Conservation (phyloP, 2,113 vertebrate species). For the Chloroceryle aenea region DNA sequence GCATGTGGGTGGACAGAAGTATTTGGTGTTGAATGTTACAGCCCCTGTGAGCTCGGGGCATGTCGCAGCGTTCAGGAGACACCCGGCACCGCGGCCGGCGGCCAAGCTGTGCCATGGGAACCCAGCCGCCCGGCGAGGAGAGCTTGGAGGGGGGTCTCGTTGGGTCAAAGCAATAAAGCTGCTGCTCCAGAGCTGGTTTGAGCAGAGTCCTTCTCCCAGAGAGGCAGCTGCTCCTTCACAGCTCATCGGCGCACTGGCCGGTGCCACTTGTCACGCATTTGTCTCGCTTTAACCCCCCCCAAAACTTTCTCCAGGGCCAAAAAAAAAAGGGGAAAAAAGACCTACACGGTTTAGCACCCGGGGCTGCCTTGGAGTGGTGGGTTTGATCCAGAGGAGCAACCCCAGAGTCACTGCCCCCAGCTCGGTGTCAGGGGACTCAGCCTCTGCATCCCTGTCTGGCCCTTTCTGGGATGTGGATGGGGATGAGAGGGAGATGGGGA, state of each 20-base stretch:
- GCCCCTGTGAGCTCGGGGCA: background rate
- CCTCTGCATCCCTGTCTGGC: accelerated
- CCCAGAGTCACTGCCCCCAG: too few species aligned
- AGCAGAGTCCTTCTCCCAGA: background rate
- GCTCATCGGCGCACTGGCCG: accelerated
- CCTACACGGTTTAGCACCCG: accelerated
- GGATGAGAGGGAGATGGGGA: background rate
- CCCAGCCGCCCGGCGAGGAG: background rate
- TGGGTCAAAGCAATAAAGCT: background rate
- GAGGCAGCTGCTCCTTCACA: background rate
- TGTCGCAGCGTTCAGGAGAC: background rate
- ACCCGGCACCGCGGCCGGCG: background rate
- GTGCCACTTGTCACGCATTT: background rate
- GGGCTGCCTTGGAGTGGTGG: accelerated
- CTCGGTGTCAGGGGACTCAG: accelerated
- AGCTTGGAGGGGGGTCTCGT: background rate
- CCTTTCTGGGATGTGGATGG: background rate
- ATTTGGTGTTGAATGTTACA: constrained; percentile 41
- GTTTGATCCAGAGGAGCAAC: background rate
- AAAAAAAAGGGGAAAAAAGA: background rate
- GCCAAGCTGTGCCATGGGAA: constrained; percentile 44
- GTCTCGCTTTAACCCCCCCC: background rate
- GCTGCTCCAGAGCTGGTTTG: background rate
- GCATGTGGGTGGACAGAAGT: constrained; percentile 51
- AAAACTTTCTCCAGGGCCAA: background rate